phyloP scores from a whole-genome alignment of 2,113 vertebrate genomes.

The Microtus pennsylvanicus region DNA sequence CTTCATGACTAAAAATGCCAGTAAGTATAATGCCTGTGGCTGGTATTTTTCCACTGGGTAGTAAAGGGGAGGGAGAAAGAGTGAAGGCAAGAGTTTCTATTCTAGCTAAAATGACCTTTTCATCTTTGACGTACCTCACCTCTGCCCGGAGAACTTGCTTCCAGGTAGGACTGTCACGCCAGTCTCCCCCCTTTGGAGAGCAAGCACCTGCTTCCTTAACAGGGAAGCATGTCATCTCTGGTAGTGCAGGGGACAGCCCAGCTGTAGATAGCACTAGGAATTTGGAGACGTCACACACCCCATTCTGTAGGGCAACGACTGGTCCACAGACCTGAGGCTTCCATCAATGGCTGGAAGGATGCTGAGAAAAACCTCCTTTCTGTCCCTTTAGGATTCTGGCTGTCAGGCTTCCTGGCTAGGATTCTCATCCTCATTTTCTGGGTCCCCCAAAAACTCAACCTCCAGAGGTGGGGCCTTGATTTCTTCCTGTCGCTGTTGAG shows the following conservation, averaged over 20 bases:
- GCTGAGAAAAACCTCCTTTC: not conserved
- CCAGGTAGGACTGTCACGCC: not conserved
- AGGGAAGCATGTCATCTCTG: not conserved
- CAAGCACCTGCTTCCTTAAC: not conserved
- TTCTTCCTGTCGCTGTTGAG: constrained; percentile 34
- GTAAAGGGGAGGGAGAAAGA: not conserved
- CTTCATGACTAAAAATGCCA: not conserved
- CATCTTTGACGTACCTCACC: not conserved
- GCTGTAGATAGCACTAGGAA: not conserved
- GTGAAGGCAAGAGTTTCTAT: not conserved
- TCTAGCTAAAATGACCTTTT: not conserved
- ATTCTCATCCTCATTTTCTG: constrained; percentile 19
- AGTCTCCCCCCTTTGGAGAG: not conserved
- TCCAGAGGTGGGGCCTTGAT: not conserved
- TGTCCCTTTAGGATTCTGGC: not conserved
- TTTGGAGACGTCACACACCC: not conserved
- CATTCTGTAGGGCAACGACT: not conserved
- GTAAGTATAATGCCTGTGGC: not conserved
- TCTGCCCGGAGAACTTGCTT: not conserved
- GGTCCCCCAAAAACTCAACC: constrained; percentile 15
- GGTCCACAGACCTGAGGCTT: not conserved
- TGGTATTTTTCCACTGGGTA: not conserved
- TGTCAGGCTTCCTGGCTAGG: constrained; percentile 33
- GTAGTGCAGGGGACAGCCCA: not conserved
- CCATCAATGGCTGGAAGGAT: not conserved